Conservation (phyloP, 1,140 invertebrate species). For the Caenorhabditis brenneri region DNA sequence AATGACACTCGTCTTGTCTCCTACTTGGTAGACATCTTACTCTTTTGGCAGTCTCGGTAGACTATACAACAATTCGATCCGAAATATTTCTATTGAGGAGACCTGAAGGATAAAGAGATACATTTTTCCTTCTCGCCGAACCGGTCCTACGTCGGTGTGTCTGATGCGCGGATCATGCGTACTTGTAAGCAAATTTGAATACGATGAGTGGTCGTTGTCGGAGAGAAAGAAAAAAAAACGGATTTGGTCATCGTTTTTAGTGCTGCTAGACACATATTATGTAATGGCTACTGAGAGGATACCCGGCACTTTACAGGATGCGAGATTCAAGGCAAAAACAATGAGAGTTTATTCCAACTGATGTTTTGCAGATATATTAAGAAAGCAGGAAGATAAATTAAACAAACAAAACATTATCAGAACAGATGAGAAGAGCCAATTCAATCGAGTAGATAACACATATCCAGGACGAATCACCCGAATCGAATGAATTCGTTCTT, state of each 20-base stretch:
- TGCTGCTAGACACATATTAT: not conserved
- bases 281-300: too few relatives aligned
- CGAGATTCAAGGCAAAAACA: not conserved
- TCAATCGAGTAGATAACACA: not conserved
- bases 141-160: not conserved
- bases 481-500: slow-evolving; percentile 66
- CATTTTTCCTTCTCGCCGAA: not conserved
- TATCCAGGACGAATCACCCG: slow-evolving; percentile 38
- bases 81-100: not conserved
- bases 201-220: not conserved
- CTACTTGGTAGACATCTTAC: not conserved
- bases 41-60: not conserved
- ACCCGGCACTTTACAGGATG: not conserved
- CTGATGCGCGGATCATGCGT: slow-evolving; percentile 38
- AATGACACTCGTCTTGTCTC: not conserved
- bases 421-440: not conserved
- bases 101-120: not conserved
- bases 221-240: not conserved
- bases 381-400: not conserved
- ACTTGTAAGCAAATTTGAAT: slow-evolving; percentile 40
- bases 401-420: not conserved
- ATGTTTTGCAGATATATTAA: slow-evolving; percentile 7
- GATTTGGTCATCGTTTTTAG: slow-evolving; percentile 20
- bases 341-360: slow-evolving; percentile 36
- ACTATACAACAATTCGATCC: not conserved